Base-by-base conservation (phyloP, 2,113 vertebrate species). In the Donacobius atricapilla region DNA sequence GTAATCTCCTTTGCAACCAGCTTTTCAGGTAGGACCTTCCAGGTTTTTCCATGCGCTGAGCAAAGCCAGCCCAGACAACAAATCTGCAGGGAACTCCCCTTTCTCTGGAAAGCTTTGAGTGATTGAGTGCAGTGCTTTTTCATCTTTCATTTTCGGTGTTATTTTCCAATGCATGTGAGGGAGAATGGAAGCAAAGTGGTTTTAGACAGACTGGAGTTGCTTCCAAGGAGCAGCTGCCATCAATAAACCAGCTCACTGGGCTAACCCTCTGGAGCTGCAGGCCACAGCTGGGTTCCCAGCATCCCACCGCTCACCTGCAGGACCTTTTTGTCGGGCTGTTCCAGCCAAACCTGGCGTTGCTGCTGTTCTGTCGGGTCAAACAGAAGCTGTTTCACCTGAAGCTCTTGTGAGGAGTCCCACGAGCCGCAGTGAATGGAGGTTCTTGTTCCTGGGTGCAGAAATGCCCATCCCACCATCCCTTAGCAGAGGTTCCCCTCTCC, bases 111-210 rank as follows among this genome's bases (percentile, higher is more conserved):
- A 33, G 22, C 15, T 58, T 21, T 2, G 45, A 6, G 37, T 19
- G 2, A 37, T 1, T 6, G 21, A 51, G n/a, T 21, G 5, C 39
- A 51, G 39, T 3, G 39, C 40, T 42, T 70, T 39, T 51, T 68
- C 2, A 24, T 21, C 50, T 58, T 19, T 15, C 39, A 2, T 9
- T 4, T 15, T 50, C 42, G 66, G 5, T 9, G 7, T 20, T 33
- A 0, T 31, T 56, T 58, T 27, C 6, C 68, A 30, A 0, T 24
- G 48, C 0, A 6, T 33, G 3, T 30, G 20, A n/a, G 48, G 35
- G 15, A 20, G 5, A 30, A 15, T 2, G 9, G 51, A n/a, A 14
- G 8, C 51, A 13, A 7, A 24, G 10, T 28, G 15, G 15, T 14
- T 75, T 64, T 10, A 17, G 50, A 4, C 19, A 57, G 13, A 6